These are phyloP conservation scores for Scolopax rusticola DNA, from an alignment of 2,797 vertebrate genomes.

Conservation along the genomic window DNA sequence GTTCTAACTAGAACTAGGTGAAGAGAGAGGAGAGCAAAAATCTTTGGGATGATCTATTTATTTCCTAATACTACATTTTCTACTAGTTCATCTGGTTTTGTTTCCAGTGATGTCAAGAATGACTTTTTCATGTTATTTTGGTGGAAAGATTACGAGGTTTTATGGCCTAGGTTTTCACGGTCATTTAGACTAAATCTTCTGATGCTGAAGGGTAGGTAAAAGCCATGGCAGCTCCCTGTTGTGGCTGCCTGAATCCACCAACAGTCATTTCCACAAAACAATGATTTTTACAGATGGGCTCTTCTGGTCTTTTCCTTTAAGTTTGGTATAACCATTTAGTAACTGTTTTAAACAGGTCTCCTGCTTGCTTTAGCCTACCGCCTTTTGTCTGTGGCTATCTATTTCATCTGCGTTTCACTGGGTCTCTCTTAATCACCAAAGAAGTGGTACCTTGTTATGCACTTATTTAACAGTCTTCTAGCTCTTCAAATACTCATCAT, in stretches of 20 bases:
- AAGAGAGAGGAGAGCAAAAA: background rate
- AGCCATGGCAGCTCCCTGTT: background rate
- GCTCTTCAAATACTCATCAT: background rate
- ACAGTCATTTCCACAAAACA: background rate
- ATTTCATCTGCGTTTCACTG: background rate
- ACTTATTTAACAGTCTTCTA: background rate
- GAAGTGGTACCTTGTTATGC: background rate
- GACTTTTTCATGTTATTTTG: fast-evolving
- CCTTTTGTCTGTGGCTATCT: background rate
- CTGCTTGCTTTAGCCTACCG: background rate
- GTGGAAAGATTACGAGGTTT: background rate
- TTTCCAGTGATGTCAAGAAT: background rate
- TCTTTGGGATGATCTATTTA: background rate
- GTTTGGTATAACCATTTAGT: background rate
- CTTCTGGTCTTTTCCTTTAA: background rate
- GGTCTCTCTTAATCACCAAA: background rate
- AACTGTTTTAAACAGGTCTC: background rate
- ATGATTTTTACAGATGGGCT: background rate
- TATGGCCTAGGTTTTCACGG: background rate
- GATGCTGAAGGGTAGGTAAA: background rate
- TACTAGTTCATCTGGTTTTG: background rate
- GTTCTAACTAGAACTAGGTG: background rate
- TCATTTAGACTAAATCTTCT: background rate
- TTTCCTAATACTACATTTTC: background rate
- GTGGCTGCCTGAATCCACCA: background rate